Evolutionary conservation across 2,797 vertebrate genomes (phyloP).

Genomic region (Dendrocincla tyrannina): DNA sequence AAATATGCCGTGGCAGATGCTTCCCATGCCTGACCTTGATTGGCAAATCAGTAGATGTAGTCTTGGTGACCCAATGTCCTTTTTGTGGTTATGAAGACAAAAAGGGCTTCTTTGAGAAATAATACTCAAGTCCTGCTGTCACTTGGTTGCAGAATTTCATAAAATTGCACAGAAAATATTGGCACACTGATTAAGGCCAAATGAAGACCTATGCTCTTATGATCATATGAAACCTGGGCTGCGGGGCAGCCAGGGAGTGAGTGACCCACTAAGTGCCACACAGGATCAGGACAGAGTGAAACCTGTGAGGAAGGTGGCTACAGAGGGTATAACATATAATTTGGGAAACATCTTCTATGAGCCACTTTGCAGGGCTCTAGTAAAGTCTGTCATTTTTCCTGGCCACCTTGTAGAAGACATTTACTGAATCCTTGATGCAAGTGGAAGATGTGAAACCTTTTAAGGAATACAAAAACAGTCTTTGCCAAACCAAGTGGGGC

Average conservation of each 20-base stretch:
- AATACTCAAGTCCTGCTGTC: background rate
- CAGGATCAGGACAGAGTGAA: background rate
- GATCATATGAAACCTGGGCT: background rate
- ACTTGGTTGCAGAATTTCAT: background rate
- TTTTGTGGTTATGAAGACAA: background rate
- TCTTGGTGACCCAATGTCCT: background rate
- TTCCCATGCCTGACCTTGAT: background rate
- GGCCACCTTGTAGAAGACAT: background rate
- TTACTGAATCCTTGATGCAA: background rate
- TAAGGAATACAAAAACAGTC: background rate
- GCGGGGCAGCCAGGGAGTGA: background rate
- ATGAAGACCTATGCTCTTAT: background rate
- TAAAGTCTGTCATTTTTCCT: background rate
- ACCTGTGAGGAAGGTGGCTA: background rate
- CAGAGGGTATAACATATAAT: background rate
- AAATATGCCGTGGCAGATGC: background rate
- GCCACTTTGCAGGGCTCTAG: background rate
- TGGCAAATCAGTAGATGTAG: background rate
- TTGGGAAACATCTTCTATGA: background rate
- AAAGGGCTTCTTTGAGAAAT: background rate
- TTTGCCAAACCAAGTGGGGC: background rate
- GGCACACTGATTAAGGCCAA: background rate
- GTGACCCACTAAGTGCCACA: background rate
- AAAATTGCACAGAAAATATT: rapidly evolving
- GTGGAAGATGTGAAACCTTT: background rate